Conservation (phyloP, 2,797 vertebrate species). For the Enteromius fasciolatus region DNA sequence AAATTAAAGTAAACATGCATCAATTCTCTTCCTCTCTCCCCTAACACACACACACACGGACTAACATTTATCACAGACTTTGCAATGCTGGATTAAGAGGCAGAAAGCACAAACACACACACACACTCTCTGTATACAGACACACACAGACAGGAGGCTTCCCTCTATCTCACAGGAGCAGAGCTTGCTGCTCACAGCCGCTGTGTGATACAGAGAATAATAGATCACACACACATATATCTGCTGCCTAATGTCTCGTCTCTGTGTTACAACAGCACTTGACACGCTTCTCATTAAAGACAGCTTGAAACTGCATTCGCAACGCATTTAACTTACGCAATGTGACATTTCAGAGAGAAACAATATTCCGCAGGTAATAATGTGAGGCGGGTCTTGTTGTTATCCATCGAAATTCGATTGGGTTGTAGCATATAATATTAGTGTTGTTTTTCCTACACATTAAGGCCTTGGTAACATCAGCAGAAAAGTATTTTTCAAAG, state of each 20-base stretch:
- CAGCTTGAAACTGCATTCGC: slow-evolving; percentile 9
- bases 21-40: slow-evolving; percentile 55
- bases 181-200: slow-evolving; percentile 5
- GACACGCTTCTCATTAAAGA: slow-evolving; percentile 47
- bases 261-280: slow-evolving; percentile 33
- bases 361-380: not conserved
- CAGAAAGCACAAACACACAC: slow-evolving; percentile 41
- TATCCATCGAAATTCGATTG: not conserved
- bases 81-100: slow-evolving; percentile 2
- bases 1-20: slow-evolving; percentile 56
- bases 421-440: not conserved
- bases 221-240: slow-evolving; percentile 4
- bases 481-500: not conserved
- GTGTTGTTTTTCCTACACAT: not conserved
- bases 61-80: slow-evolving; percentile 47
- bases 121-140: slow-evolving; percentile 5
- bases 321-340: not conserved
- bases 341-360: not conserved
- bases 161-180: slow-evolving; percentile 32
- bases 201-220: slow-evolving; percentile 25
- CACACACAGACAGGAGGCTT: slow-evolving; percentile 20
- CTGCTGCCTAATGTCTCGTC: slow-evolving; percentile 29
- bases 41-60: slow-evolving; percentile 53
- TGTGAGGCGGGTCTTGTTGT: not conserved
- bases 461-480: no score